These are phyloP conservation scores for Mizuhopecten yessoensis DNA, from an alignment of 1,140 invertebrate species.

Conservation along the genomic window DNA sequence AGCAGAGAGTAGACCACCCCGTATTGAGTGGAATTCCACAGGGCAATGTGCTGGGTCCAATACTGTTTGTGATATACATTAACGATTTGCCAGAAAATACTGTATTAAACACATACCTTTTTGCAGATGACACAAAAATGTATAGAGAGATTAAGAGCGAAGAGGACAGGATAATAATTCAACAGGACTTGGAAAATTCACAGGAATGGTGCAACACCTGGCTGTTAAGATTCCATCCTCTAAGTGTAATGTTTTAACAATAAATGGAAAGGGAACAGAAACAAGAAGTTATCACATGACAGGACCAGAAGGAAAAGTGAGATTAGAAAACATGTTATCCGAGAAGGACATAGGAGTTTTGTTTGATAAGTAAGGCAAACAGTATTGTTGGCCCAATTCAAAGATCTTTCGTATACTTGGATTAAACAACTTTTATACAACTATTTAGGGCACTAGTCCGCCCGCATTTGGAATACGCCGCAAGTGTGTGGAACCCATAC, in stretches of 20 bases:
- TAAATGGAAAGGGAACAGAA: not conserved
- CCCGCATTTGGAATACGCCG: no score
- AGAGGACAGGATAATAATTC: not conserved
- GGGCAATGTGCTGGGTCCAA: no score
- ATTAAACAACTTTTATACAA: not conserved
- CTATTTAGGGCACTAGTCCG: not conserved
- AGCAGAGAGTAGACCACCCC: no score
- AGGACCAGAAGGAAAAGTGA: not conserved
- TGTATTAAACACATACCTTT: not conserved
- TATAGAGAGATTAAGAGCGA: not conserved
- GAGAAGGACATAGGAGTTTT: conserved; percentile 44
- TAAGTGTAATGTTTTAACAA: conserved; percentile 48
- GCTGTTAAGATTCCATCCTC: conserved; percentile 50
- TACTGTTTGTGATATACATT: no score
- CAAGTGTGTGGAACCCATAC: no score
- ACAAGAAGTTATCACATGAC: no score
- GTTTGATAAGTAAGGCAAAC: conserved; percentile 51
- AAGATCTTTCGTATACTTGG: conserved; percentile 46
- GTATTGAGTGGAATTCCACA: no score
- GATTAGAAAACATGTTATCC: not conserved
- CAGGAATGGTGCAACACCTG: no score
- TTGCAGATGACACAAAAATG: no score
- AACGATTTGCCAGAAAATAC: no score
- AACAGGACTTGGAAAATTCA: conserved; percentile 20
- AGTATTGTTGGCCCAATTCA: conserved; percentile 43